Evolutionary conservation across 2,797 vertebrate species (phyloP).

Genomic region (Enteromius trimaculatus): DNA sequence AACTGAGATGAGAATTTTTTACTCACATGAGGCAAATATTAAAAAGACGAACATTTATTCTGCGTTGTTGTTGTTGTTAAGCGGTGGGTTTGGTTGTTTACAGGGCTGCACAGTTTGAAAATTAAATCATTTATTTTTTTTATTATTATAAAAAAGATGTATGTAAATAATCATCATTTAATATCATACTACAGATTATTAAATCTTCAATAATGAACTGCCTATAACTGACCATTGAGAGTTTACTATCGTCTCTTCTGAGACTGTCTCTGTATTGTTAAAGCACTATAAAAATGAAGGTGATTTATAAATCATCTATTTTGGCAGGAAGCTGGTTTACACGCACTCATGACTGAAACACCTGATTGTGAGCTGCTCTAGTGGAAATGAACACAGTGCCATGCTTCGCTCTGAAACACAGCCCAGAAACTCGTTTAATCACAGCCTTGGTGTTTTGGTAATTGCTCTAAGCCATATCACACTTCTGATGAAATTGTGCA

Average conservation of each 20-base stretch:
- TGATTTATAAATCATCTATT: not conserved
- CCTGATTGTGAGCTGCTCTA: not conserved
- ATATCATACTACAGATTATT: no score
- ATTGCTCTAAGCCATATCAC: not conserved
- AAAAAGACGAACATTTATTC: not conserved
- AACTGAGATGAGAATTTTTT: not conserved
- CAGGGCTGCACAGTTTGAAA: no score
- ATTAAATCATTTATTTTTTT: no score
- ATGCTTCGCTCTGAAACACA: not conserved
- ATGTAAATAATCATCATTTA: no score
- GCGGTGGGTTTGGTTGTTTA: no score
- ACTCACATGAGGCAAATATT: not conserved
- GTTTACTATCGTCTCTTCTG: no score
- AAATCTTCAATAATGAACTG: no score
- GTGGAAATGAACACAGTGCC: not conserved
- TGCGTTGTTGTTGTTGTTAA: not conserved
- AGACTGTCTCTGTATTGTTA: no score
- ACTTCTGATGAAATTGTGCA: not conserved
- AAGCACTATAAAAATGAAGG: no score
- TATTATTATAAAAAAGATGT: no score
- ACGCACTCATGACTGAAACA: not conserved
- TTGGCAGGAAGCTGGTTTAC: not conserved
- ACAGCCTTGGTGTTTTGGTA: not conserved
- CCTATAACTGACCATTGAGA: no score
- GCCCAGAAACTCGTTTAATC: not conserved